phyloP scores from a whole-genome alignment of 2,113 vertebrate species.

The Macrotus californicus region DNA sequence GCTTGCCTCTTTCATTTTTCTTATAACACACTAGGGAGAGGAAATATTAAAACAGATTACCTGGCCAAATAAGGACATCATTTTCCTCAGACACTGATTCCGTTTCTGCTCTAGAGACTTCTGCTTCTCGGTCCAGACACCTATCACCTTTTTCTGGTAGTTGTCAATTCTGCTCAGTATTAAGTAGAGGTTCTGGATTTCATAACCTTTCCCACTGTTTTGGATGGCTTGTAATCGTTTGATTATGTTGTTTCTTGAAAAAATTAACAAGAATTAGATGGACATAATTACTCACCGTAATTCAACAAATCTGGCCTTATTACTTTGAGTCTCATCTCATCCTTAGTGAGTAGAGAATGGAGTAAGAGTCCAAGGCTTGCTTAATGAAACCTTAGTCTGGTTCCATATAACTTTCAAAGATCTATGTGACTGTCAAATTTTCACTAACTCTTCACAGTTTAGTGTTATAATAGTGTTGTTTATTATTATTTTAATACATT shows the following conservation, averaged over 20 bases:
- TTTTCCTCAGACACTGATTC: slow-evolving; percentile 51
- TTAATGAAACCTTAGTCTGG: not conserved
- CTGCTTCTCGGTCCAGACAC: slow-evolving; percentile 60
- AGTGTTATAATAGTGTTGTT: not conserved
- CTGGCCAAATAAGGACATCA: slow-evolving; percentile 61
- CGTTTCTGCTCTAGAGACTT: slow-evolving; percentile 51
- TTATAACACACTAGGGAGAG: not conserved
- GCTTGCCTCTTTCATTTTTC: not conserved
- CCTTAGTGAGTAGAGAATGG: not conserved
- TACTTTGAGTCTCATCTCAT: not conserved
- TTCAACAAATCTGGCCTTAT: not conserved
- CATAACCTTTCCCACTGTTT: slow-evolving; percentile 66
- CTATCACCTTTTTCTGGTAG: slow-evolving; percentile 65
- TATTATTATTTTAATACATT: slow-evolving; percentile 31
- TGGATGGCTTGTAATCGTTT: slow-evolving; percentile 55
- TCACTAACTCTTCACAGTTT: not conserved
- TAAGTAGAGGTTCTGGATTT: slow-evolving; percentile 45
- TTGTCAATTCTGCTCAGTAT: slow-evolving; percentile 66
- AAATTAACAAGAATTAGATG: slow-evolving; percentile 35
- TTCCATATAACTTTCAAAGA: slow-evolving; percentile 17
- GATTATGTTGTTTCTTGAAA: slow-evolving; percentile 64
- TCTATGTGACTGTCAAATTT: not conserved
- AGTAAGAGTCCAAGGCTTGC: not conserved
- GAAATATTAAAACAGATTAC: slow-evolving; percentile 39
- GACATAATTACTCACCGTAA: not conserved